Evolutionary conservation across 1,140 invertebrate genomes (phyloP).

Genomic region (Schlechtendalia chinensis): DNA sequence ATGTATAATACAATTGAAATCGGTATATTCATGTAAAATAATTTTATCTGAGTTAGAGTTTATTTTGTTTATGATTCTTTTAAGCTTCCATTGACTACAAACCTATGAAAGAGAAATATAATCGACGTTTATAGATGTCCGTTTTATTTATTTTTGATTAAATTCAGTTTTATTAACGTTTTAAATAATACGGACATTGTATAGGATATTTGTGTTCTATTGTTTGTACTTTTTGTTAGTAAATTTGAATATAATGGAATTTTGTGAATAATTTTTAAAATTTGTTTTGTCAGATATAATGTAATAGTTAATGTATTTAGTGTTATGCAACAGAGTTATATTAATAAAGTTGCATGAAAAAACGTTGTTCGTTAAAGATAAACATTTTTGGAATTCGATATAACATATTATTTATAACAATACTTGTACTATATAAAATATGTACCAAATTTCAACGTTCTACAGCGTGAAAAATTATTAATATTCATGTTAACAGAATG

Average conservation of each 20-base stretch:
- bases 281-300: background rate
- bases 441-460: too few species aligned
- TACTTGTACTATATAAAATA: too few species aligned
- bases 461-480: too few species aligned
- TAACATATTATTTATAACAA: too few species aligned
- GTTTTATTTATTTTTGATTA: background rate
- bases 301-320: too few species aligned
- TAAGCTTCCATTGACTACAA: background rate
- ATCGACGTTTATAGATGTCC: background rate
- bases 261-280: background rate
- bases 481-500: too few species aligned
- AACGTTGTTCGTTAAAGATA: too few species aligned
- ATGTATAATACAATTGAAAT: background rate
- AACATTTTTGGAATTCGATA: too few species aligned
- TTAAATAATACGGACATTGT: too few species aligned
- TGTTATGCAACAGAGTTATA: too few species aligned
- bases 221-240: background rate
- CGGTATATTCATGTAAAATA: background rate
- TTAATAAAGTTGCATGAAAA: too few species aligned
- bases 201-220: background rate
- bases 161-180: background rate
- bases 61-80: background rate
- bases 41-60: constrained; percentile 2
- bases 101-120: too few species aligned
- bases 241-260: background rate